Conservation (phyloP, 2,113 vertebrate genomes). For the Coracopsis vasa region DNA sequence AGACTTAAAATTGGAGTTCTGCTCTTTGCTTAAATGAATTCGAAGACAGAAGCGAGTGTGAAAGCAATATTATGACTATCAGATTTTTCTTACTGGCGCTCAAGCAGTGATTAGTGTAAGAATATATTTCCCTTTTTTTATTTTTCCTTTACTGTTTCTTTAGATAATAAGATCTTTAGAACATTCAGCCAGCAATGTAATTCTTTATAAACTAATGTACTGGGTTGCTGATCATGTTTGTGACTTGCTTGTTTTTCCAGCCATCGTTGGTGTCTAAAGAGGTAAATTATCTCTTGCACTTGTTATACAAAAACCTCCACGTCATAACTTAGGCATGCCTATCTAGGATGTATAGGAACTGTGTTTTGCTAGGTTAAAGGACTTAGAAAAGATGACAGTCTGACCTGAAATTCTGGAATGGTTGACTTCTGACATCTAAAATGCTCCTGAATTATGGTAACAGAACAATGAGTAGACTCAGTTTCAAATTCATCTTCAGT, state of each 20-base stretch:
- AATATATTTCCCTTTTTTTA: neutral
- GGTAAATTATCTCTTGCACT: neutral
- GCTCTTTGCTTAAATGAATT: neutral
- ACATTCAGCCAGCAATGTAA: neutral
- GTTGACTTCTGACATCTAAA: neutral
- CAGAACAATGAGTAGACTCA: neutral
- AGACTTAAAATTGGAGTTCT: neutral
- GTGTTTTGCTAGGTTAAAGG: neutral
- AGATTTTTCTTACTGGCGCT: neutral
- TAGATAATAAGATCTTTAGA: neutral
- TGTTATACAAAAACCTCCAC: neutral
- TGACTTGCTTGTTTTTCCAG: neutral
- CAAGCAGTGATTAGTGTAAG: neutral
- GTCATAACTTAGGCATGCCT: neutral
- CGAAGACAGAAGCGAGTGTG: neutral
- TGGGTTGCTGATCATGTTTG: neutral
- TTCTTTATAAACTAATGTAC: neutral
- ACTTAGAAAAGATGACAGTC: neutral
- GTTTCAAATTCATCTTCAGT: neutral
- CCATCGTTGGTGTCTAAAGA: neutral
- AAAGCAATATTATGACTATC: neutral
- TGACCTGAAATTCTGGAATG: slow-evolving; percentile 27
- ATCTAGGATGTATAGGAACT: neutral
- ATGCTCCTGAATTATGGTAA: neutral
- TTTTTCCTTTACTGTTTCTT: neutral